These are phyloP conservation scores for Hippocampus zosterae DNA, from an alignment of 2,113 vertebrate genomes.

Conservation along the genomic window DNA sequence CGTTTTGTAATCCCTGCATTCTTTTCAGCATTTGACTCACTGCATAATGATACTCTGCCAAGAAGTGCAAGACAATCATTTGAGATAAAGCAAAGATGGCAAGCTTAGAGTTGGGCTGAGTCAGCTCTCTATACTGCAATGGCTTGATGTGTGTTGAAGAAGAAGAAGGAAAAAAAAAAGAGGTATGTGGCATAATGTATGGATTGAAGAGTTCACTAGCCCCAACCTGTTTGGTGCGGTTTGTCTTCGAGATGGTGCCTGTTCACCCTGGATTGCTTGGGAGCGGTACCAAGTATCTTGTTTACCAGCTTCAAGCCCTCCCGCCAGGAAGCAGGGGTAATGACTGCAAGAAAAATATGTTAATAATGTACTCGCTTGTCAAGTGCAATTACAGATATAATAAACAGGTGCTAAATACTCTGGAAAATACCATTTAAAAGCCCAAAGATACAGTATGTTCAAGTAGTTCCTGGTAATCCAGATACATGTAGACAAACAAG, in stretches of 20 bases:
- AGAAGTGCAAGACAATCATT: neutral
- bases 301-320: constrained; percentile 91
- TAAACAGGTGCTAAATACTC: neutral
- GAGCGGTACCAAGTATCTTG: constrained; percentile 83
- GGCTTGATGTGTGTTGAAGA: neutral
- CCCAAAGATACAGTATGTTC: constrained; percentile 6
- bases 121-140: neutral
- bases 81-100: neutral
- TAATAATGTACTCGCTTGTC: neutral
- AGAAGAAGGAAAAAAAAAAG: neutral
- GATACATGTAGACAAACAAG: constrained; percentile 24
- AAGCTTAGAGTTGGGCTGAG: neutral
- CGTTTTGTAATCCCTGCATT: neutral
- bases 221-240: constrained; percentile 67
- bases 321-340: constrained; percentile 87
- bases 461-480: constrained; percentile 37
- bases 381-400: neutral
- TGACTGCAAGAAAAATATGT: constrained; percentile 49
- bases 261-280: constrained; percentile 68
- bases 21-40: neutral
- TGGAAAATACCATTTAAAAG: neutral
- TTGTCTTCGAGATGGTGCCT: constrained; percentile 65
- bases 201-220: constrained; percentile 40
- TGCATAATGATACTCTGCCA: neutral
- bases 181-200: neutral